Evolutionary conservation across 2,888 invertebrate genomes (phyloP), one percentile per base, ranked within the genome.

Genomic region (Brachycybe producta): DNA sequence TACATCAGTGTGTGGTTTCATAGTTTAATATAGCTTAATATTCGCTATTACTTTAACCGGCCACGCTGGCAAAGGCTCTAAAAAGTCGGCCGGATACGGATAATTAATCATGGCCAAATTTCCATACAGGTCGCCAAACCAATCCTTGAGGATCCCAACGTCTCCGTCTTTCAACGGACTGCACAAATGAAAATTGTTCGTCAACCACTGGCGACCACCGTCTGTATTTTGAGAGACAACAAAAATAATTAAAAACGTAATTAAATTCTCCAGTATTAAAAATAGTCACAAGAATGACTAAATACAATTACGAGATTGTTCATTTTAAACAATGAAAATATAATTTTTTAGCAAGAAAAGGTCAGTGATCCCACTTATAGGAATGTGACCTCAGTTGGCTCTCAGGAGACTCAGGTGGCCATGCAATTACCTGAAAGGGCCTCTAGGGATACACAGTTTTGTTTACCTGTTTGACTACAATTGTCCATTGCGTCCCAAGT

Each of bases 101-200:
- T 97, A 98, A 70, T 98, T 84, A 15, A 83, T 82, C 94, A 95
- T 95, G 0, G 91, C 92, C 55, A 94, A 66, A 60, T 82, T 81
- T 7, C 75, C 75, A 64, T 84, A 87, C 57, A 84, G 75, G 54
- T 80, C 76, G 27, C 68, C 63, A 2, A 94, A 67, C 75, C 82
- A 92, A 35, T 76, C 74, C 55, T 83, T 72, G 13, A 92, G 70
- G 0, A 58, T 59, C 1, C 67, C 60, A 59, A 81, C 44, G 32
- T 34, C 67, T 0, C 68, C 58, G 43, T 71, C 75, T 57, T 76
- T 76, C 11, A 88, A 61, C 0, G 80, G 75, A 17, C 73, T 70
- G 62, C 94, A 94, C 1, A 92, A 70, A 42, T 79, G 76, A 75
- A 88, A 91, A 23, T 75, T 73, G 8, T 74, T 71, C 21, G 77